phyloP scores from a whole-genome alignment of 2,113 vertebrate species.

The Poeciliopsis turrubarensis region DNA sequence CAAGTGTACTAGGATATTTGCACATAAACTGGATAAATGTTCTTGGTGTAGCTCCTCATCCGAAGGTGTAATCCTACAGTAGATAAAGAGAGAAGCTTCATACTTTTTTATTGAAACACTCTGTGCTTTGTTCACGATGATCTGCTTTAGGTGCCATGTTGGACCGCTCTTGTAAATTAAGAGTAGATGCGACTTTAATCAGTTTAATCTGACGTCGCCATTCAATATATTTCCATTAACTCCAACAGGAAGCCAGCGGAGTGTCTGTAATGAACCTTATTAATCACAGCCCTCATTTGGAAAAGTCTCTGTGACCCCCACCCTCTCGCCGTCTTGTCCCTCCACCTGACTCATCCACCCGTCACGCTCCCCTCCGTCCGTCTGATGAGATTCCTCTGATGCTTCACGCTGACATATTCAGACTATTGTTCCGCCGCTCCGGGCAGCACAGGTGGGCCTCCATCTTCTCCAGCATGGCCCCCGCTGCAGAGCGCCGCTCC shows the following conservation, averaged over 20 bases:
- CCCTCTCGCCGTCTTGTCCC: slow-evolving; percentile 20
- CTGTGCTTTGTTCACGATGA: background rate
- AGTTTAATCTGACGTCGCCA: background rate
- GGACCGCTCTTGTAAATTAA: background rate
- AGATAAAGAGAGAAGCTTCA: no score
- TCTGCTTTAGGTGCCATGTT: background rate
- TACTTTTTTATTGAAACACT: background rate
- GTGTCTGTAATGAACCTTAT: slow-evolving; percentile 46
- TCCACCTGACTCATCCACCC: slow-evolving; percentile 45
- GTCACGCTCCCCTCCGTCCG: slow-evolving; percentile 33
- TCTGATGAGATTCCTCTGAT: slow-evolving; percentile 51
- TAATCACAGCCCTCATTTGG: slow-evolving; percentile 42
- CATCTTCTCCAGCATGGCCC: slow-evolving; percentile 50
- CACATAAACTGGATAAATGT: no score
- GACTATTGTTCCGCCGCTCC: slow-evolving; percentile 45
- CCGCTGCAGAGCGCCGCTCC: slow-evolving; percentile 37
- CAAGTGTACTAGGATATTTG: no score
- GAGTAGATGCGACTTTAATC: background rate
- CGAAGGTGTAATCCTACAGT: no score
- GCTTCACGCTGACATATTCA: slow-evolving; percentile 46
- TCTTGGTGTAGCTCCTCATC: no score
- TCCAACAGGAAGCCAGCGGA: slow-evolving; percentile 1
- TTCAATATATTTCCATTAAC: slow-evolving; percentile 16
- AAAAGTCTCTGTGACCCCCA: slow-evolving; percentile 11
- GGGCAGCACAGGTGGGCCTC: slow-evolving; percentile 66